These are phyloP conservation scores for Anhinga rufa DNA, from an alignment of 2,113 vertebrate genomes.

Conservation along the genomic window DNA sequence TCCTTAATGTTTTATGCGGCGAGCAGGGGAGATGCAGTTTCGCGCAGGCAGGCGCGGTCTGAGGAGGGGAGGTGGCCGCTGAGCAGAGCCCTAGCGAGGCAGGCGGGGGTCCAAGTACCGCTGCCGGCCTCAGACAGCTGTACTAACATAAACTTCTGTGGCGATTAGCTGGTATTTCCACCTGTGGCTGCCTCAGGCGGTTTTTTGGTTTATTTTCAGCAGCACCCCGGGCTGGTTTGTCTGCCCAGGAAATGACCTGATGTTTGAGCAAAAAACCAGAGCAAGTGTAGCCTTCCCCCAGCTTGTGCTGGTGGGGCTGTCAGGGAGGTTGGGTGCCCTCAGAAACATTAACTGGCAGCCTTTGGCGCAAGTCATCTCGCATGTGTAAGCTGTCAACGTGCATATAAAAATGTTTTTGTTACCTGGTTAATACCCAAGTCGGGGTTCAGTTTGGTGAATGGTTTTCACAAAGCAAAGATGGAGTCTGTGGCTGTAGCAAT, in stretches of 20 bases:
- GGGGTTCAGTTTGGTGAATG: background rate
- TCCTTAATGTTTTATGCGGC: background rate
- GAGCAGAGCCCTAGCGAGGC: background rate
- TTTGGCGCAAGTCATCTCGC: background rate
- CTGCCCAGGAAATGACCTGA: background rate
- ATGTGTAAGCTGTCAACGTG: rapidly evolving
- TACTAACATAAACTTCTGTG: rapidly evolving
- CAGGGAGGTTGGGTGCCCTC: background rate
- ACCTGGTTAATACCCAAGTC: rapidly evolving
- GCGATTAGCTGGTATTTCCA: background rate
- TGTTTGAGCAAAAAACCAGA: rapidly evolving
- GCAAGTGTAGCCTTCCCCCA: rapidly evolving
- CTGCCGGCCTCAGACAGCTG: background rate
- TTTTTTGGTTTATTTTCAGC: background rate
- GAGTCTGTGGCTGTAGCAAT: background rate
- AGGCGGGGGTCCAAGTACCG: no score
- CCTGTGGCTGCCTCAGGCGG: background rate
- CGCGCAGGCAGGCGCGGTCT: background rate
- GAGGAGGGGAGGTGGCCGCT: no score
- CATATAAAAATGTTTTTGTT: background rate
- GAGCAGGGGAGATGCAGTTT: background rate
- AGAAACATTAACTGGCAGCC: background rate
- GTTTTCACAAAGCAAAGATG: background rate
- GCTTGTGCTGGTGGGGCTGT: background rate
- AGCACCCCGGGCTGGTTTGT: background rate